These are phyloP conservation scores for Catostomus latipinnis DNA, from an alignment of 2,797 vertebrate species.

Conservation along the genomic window DNA sequence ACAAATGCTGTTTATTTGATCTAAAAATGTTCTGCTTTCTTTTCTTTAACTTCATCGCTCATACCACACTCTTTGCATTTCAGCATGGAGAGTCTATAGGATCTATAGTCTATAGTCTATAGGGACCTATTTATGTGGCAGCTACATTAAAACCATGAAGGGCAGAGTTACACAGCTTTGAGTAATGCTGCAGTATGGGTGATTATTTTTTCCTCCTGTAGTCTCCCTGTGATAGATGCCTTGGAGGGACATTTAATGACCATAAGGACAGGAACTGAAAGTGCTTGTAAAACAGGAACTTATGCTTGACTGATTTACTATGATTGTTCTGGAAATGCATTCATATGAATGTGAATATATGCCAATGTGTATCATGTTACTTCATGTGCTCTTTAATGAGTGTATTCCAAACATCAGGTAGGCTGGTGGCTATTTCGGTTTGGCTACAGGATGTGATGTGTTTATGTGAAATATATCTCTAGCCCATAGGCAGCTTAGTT, in stretches of 20 bases:
- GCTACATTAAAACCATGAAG: slow-evolving; percentile 45
- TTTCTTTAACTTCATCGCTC: not conserved
- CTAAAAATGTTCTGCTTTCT: not conserved
- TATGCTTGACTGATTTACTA: slow-evolving; percentile 1
- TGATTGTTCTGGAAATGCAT: slow-evolving; percentile 1
- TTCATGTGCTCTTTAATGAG: not conserved
- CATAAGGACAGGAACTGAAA: not conserved
- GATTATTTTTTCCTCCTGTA: not conserved
- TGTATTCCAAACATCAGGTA: no score
- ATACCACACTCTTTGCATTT: not conserved
- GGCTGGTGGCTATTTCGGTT: no score
- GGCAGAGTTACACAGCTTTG: slow-evolving; percentile 16
- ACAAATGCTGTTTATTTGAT: not conserved
- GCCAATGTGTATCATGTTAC: not conserved
- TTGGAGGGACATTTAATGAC: not conserved
- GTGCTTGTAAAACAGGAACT: slow-evolving; percentile 22
- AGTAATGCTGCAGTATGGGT: slow-evolving; percentile 6
- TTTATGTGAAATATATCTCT: no score
- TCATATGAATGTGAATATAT: not conserved
- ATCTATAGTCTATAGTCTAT: not conserved
- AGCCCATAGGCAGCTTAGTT: no score
- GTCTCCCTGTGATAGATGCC: slow-evolving; percentile 11
- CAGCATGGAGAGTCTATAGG: slow-evolving; percentile 7
- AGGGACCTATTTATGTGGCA: slow-evolving; percentile 28
- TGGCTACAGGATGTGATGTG: no score